A percentile compares a stretch with the other conserved stretches of the same genome.
Conservation (phyloP, 2,888 invertebrate species). For the Sarcophaga subvicina region DNA sequence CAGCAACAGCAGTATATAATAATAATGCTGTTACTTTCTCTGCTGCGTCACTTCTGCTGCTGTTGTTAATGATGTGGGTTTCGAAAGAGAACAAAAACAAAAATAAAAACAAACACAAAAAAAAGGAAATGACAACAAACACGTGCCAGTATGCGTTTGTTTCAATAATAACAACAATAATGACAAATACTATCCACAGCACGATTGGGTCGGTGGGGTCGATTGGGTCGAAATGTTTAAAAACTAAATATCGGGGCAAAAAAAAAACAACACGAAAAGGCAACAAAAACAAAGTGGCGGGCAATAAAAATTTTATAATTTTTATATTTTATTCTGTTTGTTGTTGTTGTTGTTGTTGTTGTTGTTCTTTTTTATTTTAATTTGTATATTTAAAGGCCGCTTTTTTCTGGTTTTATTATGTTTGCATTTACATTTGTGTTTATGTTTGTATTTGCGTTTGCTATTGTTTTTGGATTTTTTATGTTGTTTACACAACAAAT, state of each 20-base stretch:
- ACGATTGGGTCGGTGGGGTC: background rate
- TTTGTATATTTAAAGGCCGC: constrained; percentile 26
- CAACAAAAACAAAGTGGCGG: constrained; percentile 57
- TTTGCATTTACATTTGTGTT: background rate
- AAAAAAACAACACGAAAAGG: too few relatives aligned
- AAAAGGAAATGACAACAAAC: constrained; percentile 47
- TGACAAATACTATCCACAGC: constrained; percentile 17
- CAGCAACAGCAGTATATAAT: constrained; percentile 38
- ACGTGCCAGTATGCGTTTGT: constrained; percentile 61
- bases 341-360: too few relatives aligned
- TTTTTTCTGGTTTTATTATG: constrained; percentile 5
- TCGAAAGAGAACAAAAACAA: background rate
- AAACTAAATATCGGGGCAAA: constrained; percentile 24
- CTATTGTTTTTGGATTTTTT: background rate
- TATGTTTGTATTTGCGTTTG: constrained; percentile 6
- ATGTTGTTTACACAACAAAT: constrained; percentile 45
- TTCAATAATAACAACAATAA: constrained; percentile 34
- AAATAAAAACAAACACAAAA: constrained; percentile 1
- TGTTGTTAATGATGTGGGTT: constrained; percentile 32
- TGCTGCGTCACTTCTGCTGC: constrained; percentile 20
- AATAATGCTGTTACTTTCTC: constrained; percentile 33
- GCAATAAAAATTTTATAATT: constrained; percentile 56
- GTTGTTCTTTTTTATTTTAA: too few relatives aligned
- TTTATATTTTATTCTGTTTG: constrained; percentile 37
- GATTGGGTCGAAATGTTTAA: constrained; percentile 47